Evolutionary conservation across 2,797 vertebrate species (phyloP).

Genomic region (Crossoptilon crossoptilon): DNA sequence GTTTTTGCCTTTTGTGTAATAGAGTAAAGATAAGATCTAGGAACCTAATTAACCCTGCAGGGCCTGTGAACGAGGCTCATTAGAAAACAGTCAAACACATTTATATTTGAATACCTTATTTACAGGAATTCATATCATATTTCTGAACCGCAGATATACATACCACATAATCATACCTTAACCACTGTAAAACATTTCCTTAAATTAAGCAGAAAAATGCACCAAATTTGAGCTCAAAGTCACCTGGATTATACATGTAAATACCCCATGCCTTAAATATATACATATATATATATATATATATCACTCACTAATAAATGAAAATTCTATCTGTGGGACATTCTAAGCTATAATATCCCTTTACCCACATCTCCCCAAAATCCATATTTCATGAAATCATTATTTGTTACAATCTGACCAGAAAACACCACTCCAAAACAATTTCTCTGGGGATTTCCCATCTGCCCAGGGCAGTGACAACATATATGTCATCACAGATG

Average conservation of each 20-base stretch:
- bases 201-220: slow-evolving; percentile 9
- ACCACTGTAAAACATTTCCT: not conserved
- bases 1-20: slow-evolving; percentile 51
- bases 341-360: not conserved
- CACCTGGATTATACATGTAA: not conserved
- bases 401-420: not conserved
- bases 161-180: not conserved
- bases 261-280: not conserved
- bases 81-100: slow-evolving; percentile 68
- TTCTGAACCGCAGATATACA: slow-evolving; percentile 17
- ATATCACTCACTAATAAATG: not conserved
- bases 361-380: not conserved
- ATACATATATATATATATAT: too few species aligned
- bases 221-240: not conserved
- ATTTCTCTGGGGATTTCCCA: not conserved
- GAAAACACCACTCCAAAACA: not conserved
- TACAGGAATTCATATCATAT: slow-evolving; percentile 45
- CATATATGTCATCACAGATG: not conserved
- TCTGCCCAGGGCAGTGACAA: not conserved
- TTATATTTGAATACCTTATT: slow-evolving; percentile 70
- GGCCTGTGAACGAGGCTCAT: slow-evolving; percentile 69
- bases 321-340: not conserved
- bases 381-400: not conserved
- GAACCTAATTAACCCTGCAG: slow-evolving; percentile 74
- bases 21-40: slow-evolving; percentile 70